A percentile compares a stretch with the other conserved stretches of the same genome.
phyloP scores from a whole-genome alignment of 2,888 invertebrate species.

The Heliconius sara region DNA sequence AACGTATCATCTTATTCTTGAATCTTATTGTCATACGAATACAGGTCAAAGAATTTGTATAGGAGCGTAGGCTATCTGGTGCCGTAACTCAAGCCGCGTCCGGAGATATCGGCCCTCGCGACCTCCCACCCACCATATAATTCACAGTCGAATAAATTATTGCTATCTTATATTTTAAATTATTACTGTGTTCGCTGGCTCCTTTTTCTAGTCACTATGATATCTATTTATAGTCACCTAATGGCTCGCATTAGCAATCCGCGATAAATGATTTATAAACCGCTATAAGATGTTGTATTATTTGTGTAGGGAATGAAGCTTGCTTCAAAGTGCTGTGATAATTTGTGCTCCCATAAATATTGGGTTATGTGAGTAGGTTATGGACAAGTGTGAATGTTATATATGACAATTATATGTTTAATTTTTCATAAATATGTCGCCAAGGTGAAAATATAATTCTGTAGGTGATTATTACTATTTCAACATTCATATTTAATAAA shows the following conservation, averaged over 20 bases:
- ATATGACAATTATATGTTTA: slow-evolving; percentile 21
- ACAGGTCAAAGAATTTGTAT: slow-evolving; percentile 41
- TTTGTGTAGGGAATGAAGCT: slow-evolving; percentile 43
- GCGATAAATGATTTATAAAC: slow-evolving; percentile 55
- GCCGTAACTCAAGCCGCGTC: slow-evolving; percentile 57
- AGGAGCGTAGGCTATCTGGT: slow-evolving; percentile 48
- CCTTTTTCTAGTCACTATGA: slow-evolving; percentile 52
- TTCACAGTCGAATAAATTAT: slow-evolving; percentile 78
- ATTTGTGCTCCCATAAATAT: slow-evolving; percentile 42
- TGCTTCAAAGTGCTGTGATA: slow-evolving; percentile 43
- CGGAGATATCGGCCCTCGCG: slow-evolving; percentile 61
- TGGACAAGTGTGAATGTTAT: slow-evolving; percentile 7
- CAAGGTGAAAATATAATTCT: not conserved
- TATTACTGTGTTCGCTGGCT: slow-evolving; percentile 61
- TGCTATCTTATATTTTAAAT: slow-evolving; percentile 65
- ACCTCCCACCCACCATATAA: slow-evolving; percentile 75
- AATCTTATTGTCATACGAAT: slow-evolving; percentile 42
- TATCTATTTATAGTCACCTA: slow-evolving; percentile 45
- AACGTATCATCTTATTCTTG: slow-evolving; percentile 41
- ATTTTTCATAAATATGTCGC: slow-evolving; percentile 15
- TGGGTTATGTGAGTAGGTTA: slow-evolving; percentile 7
- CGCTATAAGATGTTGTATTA: slow-evolving; percentile 38
- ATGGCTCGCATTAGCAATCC: slow-evolving; percentile 52
- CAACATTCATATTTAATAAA: not conserved
- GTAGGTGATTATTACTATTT: not conserved